Conservation (phyloP, 1,140 invertebrate genomes). For the Cecropterus lyciades region DNA sequence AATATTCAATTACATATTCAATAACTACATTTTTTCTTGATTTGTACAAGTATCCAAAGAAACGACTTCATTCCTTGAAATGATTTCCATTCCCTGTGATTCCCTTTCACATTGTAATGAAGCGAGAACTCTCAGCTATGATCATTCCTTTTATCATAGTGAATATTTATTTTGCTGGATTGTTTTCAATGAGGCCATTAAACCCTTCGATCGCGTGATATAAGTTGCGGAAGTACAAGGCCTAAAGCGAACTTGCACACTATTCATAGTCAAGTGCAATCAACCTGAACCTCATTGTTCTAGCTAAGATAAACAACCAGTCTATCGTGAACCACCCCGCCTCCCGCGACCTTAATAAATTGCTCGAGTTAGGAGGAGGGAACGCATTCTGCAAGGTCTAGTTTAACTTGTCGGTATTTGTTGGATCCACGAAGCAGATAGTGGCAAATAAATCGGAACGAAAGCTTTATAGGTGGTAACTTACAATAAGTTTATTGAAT, state of each 20-base stretch:
- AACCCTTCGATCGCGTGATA: conserved; percentile 59
- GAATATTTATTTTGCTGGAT: conserved; percentile 28
- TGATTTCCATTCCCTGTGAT: conserved; percentile 15
- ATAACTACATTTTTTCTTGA: no score
- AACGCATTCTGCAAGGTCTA: conserved; percentile 39
- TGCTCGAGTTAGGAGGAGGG: conserved; percentile 29
- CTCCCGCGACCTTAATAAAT: conserved; percentile 26
- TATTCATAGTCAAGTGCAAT: conserved; percentile 72
- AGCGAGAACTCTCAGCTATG: conserved; percentile 15
- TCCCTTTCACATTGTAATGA: conserved; percentile 15
- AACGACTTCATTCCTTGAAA: no score
- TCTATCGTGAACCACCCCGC: conserved; percentile 37
- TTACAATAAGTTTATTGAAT: conserved; percentile 38
- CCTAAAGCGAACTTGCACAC: conserved; percentile 49
- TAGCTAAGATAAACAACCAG: conserved; percentile 44
- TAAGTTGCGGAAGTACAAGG: conserved; percentile 63
- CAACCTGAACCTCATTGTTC: conserved; percentile 75
- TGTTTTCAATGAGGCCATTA: conserved; percentile 60
- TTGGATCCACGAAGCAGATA: conserved; percentile 67
- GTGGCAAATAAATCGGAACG: conserved; percentile 58
- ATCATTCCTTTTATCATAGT: conserved; percentile 11
- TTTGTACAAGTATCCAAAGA: no score
- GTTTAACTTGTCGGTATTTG: conserved; percentile 37
- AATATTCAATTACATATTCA: no score
- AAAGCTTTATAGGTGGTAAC: conserved; percentile 45